These are phyloP conservation scores for Larimichthys crocea DNA, from an alignment of 2,113 vertebrate species.

Conservation along the genomic window DNA sequence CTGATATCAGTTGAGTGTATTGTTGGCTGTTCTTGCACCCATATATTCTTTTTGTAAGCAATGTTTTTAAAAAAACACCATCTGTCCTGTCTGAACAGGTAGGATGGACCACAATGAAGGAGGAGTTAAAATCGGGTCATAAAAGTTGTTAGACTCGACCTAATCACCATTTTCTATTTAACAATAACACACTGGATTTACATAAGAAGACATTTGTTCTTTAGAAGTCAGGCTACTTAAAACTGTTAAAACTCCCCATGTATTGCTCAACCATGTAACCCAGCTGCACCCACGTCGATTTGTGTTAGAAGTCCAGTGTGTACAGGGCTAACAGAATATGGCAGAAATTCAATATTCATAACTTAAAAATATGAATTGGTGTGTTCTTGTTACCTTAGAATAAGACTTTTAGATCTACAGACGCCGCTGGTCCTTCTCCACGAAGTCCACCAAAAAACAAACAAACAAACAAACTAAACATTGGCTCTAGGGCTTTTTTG, in stretches of 20 bases:
- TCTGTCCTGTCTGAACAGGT: constrained; percentile 6
- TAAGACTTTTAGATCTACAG: no score
- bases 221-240: not conserved
- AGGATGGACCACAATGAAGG: not conserved
- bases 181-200: not conserved
- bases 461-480: no score
- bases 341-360: no score
- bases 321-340: no score
- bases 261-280: not conserved
- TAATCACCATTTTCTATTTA: not conserved
- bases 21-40: not conserved
- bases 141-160: not conserved
- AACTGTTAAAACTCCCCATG: not conserved
- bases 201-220: no score
- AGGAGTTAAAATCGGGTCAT: not conserved
- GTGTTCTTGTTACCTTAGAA: no score
- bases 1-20: not conserved
- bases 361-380: no score
- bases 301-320: not conserved
- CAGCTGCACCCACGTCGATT: not conserved
- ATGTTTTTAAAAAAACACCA: not conserved
- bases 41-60: not conserved
- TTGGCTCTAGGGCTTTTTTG: no score
- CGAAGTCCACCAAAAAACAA: no score
- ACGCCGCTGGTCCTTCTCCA: no score